phyloP scores from a whole-genome alignment of 1,140 invertebrate species.

The Acromyrmex charruanus region DNA sequence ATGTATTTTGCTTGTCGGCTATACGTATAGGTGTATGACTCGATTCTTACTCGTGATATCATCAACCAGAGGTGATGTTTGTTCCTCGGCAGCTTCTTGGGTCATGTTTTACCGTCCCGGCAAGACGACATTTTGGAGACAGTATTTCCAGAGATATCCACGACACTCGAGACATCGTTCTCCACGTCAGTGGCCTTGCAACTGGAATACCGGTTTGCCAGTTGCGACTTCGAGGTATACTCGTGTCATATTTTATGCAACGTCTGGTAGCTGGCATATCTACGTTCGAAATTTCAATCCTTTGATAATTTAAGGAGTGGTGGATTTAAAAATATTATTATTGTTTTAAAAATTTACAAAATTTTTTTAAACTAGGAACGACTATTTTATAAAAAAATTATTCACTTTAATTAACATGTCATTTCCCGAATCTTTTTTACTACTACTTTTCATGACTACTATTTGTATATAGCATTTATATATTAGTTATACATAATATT shows the following conservation, averaged over 20 bases:
- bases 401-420: no score
- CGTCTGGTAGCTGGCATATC: neutral
- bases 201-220: slow-evolving; percentile 15
- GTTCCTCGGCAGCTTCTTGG: slow-evolving; percentile 2
- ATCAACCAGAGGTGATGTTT: slow-evolving; percentile 29
- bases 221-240: neutral
- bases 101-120: slow-evolving; percentile 5
- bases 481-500: no score
- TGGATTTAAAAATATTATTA: neutral
- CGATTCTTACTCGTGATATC: slow-evolving; percentile 46
- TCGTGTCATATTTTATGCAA: slow-evolving; percentile 8
- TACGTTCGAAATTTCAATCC: slow-evolving; percentile 21
- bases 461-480: neutral
- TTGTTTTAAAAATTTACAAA: neutral
- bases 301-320: neutral
- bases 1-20: slow-evolving; percentile 39
- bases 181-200: slow-evolving; percentile 21
- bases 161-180: slow-evolving; percentile 26
- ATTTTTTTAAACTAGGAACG: no score
- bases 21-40: slow-evolving; percentile 18
- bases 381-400: neutral
- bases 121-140: slow-evolving; percentile 26
- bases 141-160: slow-evolving; percentile 3
- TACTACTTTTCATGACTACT: neutral
- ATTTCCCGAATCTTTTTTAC: neutral